phyloP scores from a whole-genome alignment of 2,113 vertebrate genomes.

The Onychostoma macrolepis region DNA sequence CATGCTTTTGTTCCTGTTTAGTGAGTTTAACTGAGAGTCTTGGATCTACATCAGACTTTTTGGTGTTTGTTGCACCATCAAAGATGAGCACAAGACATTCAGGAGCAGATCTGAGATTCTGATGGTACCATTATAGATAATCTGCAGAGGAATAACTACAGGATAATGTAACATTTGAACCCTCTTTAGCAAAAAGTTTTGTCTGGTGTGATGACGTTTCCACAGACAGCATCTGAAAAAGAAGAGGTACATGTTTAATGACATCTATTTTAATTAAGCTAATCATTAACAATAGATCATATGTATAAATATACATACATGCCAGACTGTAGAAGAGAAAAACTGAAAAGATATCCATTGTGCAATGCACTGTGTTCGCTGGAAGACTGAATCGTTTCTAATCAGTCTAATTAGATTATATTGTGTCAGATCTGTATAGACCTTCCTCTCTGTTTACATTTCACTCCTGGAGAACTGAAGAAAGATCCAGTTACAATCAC shows the following conservation, averaged over 20 bases:
- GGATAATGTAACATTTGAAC: background rate
- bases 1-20: too few relatives aligned
- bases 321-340: background rate
- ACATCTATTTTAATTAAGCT: background rate
- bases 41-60: too few relatives aligned
- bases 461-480: background rate
- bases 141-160: constrained; percentile 2
- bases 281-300: background rate
- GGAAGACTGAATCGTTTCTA: background rate
- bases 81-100: background rate
- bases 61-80: background rate
- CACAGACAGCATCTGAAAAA: background rate
- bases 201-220: background rate
- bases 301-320: background rate
- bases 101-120: background rate
- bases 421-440: background rate
- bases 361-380: background rate
- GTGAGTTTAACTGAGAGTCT: too few relatives aligned
- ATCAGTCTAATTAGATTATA: background rate
- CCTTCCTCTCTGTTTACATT: background rate
- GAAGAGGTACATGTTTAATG: background rate
- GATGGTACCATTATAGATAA: constrained; percentile 27
- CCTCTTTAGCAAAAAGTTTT: background rate
- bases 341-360: background rate
- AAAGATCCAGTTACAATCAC: background rate